Conservation (phyloP, 1,140 invertebrate species). For the Agrypnia vestita region DNA sequence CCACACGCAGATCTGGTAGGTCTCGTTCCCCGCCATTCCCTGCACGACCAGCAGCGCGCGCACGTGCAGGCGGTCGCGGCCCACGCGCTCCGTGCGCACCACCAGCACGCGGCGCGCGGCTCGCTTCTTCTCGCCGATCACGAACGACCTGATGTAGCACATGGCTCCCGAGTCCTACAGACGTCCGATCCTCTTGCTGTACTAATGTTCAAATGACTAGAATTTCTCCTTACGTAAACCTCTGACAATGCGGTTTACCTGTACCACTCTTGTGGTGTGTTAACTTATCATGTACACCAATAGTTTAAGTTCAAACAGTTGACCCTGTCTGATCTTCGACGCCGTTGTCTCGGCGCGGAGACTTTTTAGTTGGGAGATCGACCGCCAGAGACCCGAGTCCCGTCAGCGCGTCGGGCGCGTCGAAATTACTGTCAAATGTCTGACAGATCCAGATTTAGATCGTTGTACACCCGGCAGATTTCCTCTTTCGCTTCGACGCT, state of each 20-base stretch:
- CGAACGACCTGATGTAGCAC: slow-evolving; percentile 33
- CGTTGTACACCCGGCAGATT: slow-evolving; percentile 9
- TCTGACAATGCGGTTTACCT: too few relatives aligned
- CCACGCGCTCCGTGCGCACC: slow-evolving; percentile 19
- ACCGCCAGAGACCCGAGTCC: not conserved
- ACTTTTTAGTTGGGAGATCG: too few relatives aligned
- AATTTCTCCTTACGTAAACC: too few relatives aligned
- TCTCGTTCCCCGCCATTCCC: slow-evolving; percentile 15
- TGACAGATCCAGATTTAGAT: slow-evolving; percentile 12
- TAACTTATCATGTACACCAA: too few relatives aligned
- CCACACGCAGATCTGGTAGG: slow-evolving; percentile 9
- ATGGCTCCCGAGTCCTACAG: not conserved
- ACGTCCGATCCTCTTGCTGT: too few relatives aligned
- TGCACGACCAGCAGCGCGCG: slow-evolving; percentile 12
- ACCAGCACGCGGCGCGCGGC: slow-evolving; percentile 16
- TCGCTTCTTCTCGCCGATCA: slow-evolving; percentile 11
- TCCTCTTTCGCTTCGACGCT: slow-evolving; percentile 6
- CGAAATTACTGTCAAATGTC: slow-evolving; percentile 6
- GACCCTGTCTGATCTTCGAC: too few relatives aligned
- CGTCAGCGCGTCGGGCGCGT: not conserved
- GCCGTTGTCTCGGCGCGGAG: too few relatives aligned
- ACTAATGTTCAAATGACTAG: too few relatives aligned
- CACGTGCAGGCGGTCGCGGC: slow-evolving; percentile 3
- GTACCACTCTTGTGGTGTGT: too few relatives aligned
- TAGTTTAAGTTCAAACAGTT: too few relatives aligned